Evolutionary conservation across 2,888 invertebrate species (phyloP).

Genomic region (Endomychus coccineus): DNA sequence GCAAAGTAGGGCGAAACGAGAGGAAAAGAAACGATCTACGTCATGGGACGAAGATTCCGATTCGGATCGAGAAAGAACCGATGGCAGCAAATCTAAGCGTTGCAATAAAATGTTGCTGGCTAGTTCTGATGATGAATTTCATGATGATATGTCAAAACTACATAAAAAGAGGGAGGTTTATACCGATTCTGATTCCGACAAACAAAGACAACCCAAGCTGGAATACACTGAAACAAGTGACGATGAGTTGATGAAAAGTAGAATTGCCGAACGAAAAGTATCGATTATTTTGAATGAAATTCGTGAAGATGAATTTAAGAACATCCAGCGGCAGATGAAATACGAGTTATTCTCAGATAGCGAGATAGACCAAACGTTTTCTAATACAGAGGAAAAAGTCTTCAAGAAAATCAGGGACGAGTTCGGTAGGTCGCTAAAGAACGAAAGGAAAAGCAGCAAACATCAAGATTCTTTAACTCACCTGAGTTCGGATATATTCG

Average conservation of each 20-base stretch:
- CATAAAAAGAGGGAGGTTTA: conserved; percentile 45
- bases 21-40: conserved; percentile 81
- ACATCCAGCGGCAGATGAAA: conserved; percentile 50
- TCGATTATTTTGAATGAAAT: conserved; percentile 57
- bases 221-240: conserved; percentile 47
- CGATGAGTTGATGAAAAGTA: conserved; percentile 57
- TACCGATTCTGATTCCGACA: conserved; percentile 49
- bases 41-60: conserved; percentile 87
- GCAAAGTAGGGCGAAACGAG: conserved; percentile 78
- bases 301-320: conserved; percentile 61
- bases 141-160: conserved; percentile 23
- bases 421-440: conserved; percentile 34
- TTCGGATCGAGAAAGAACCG: conserved; percentile 43
- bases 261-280: conserved; percentile 1
- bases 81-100: conserved; percentile 31
- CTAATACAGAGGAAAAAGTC: conserved; percentile 32
- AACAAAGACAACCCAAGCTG: conserved; percentile 43
- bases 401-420: conserved; percentile 33
- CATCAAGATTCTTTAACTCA: conserved; percentile 29
- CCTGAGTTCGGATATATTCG: conserved; percentile 31
- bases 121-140: conserved; percentile 38
- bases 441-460: conserved; percentile 36
- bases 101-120: conserved; percentile 40
- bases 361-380: conserved; percentile 48
- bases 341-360: conserved; percentile 49